Percentiles rank a stretch among this genome's conserved stretches.
phyloP scores from a whole-genome alignment of 2,888 invertebrate genomes.

The Muscina levida region DNA sequence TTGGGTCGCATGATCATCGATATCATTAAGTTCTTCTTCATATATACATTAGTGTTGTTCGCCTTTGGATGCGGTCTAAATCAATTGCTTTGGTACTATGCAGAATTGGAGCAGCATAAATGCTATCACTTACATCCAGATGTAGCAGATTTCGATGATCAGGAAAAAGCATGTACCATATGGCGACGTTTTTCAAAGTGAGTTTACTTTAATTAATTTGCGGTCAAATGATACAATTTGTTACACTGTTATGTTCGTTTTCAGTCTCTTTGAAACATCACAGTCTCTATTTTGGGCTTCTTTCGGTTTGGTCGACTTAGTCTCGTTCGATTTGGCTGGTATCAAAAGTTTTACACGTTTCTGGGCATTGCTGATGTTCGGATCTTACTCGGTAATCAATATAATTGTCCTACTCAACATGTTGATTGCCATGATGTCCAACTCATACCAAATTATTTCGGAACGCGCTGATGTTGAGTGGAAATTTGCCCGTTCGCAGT shows the following conservation, averaged over 20 bases:
- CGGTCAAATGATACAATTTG: neutral
- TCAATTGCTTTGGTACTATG: slow-evolving; percentile 95
- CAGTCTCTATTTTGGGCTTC: slow-evolving; percentile 99
- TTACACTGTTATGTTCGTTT: slow-evolving; percentile 71
- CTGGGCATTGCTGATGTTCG: slow-evolving; percentile 98
- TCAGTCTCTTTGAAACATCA: slow-evolving; percentile 96
- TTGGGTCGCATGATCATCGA: slow-evolving; percentile 96
- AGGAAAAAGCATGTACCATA: slow-evolving; percentile 90
- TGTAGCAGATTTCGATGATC: slow-evolving; percentile 90
- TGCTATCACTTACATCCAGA: slow-evolving; percentile 88
- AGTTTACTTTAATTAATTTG: slow-evolving; percentile 68
- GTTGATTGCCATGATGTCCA: slow-evolving; percentile 99
- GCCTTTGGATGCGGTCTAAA: slow-evolving; percentile 98
- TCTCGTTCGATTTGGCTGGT: slow-evolving; percentile 95
- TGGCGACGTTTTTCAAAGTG: slow-evolving; percentile 95
- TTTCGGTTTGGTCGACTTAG: slow-evolving; percentile 96
- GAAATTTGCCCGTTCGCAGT: slow-evolving; percentile 97
- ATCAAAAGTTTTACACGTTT: slow-evolving; percentile 97
- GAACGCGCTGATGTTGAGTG: slow-evolving; percentile 97
- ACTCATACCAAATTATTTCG: slow-evolving; percentile 98
- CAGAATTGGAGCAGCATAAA: slow-evolving; percentile 91
- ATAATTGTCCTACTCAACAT: slow-evolving; percentile 98
- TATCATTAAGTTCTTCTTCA: slow-evolving; percentile 97
- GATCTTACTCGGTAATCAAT: slow-evolving; percentile 97
- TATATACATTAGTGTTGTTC: slow-evolving; percentile 94